A percentile compares a stretch with the other conserved stretches of the same genome.
Evolutionary conservation across 1,140 invertebrate species (phyloP).

Genomic region (Lepidurus couesii): DNA sequence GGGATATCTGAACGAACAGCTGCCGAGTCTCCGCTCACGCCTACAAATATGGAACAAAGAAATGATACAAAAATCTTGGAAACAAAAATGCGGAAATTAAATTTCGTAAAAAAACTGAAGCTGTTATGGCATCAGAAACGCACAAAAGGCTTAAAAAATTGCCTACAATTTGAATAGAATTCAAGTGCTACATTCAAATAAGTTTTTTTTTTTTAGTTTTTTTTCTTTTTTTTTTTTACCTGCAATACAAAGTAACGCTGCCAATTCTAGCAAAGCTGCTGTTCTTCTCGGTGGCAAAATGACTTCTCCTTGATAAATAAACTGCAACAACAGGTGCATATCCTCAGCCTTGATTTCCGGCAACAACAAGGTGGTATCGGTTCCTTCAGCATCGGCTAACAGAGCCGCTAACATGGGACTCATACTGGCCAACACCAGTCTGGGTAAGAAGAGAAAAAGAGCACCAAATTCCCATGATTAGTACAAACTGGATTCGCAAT

Average conservation of each 20-base stretch:
- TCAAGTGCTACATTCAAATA: background rate
- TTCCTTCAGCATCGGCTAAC: slow-evolving; percentile 31
- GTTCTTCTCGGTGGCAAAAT: slow-evolving; percentile 34
- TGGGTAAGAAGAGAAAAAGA: background rate
- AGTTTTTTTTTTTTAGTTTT: background rate
- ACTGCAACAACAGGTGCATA: slow-evolving; percentile 34
- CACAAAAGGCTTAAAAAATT: too few relatives aligned
- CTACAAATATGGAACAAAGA: background rate
- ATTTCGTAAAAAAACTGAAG: too few relatives aligned
- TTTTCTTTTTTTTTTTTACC: slow-evolving; percentile 10
- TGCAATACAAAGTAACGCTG: slow-evolving; percentile 34
- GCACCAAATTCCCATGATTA: background rate
- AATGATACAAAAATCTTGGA: background rate
- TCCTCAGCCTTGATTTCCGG: slow-evolving; percentile 35
- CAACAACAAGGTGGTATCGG: slow-evolving; percentile 29
- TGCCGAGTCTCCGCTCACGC: background rate
- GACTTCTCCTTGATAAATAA: slow-evolving; percentile 36
- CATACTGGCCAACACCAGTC: slow-evolving; percentile 36
- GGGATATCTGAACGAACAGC: slow-evolving; percentile 14
- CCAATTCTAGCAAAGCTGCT: slow-evolving; percentile 33
- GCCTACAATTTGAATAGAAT: too few relatives aligned
- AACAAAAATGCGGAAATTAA: background rate
- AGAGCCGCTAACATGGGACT: slow-evolving; percentile 33
- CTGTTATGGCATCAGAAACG: too few relatives aligned
- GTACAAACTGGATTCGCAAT: background rate